phyloP scores from a whole-genome alignment of 2,797 vertebrate species.

The Buphagus erythrorhynchus region DNA sequence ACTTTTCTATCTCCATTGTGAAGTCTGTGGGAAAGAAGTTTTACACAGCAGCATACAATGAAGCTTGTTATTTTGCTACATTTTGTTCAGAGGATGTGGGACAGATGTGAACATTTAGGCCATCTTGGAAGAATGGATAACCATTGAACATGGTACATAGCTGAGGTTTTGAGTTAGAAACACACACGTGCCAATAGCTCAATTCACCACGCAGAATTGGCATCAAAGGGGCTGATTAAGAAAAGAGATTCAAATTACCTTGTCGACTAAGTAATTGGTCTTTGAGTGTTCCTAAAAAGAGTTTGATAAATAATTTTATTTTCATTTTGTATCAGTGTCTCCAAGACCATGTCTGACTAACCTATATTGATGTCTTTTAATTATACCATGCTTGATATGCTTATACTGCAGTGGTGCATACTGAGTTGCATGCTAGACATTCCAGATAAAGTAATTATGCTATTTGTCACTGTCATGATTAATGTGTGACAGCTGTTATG shows the following conservation, averaged over 20 bases:
- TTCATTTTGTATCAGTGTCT: conserved; percentile 74
- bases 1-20: not conserved
- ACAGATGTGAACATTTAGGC: conserved; percentile 43
- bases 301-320: conserved; percentile 73
- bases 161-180: conserved; percentile 29
- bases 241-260: conserved; percentile 60
- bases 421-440: conserved; percentile 78
- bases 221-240: conserved; percentile 43
- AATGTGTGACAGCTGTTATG: conserved; percentile 86
- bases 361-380: conserved; percentile 79
- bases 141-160: not conserved
- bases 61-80: conserved; percentile 16
- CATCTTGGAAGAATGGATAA: not conserved
- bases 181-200: not conserved
- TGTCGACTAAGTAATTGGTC: conserved; percentile 56
- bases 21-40: conserved; percentile 11
- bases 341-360: conserved; percentile 78
- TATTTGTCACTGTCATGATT: conserved; percentile 87
- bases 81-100: conserved; percentile 5
- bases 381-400: conserved; percentile 73
- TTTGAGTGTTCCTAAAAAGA: conserved; percentile 60
- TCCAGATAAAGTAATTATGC: conserved; percentile 84
- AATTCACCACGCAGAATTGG: not conserved
- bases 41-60: not conserved
- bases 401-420: conserved; percentile 68